Conservation (phyloP, 2,797 vertebrate species). For the Ispidina lecontei region DNA sequence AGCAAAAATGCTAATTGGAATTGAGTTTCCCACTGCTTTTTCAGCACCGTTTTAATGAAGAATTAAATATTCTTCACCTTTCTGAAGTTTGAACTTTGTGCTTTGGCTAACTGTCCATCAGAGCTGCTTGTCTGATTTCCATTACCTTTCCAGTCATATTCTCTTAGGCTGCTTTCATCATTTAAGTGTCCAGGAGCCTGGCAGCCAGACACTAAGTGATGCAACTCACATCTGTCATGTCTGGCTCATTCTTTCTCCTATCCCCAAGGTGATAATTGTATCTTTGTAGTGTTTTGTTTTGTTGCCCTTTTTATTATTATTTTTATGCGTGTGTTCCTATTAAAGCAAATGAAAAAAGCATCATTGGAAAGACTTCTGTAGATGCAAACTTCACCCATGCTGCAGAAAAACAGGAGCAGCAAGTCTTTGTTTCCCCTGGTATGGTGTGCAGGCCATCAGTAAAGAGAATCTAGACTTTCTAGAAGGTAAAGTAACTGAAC, state of each 20-base stretch:
- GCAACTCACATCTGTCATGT: neutral
- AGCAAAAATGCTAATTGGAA: constrained; percentile 22
- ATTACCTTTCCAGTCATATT: constrained; percentile 27
- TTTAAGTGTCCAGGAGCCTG: neutral
- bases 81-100: neutral
- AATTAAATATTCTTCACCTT: constrained; percentile 16
- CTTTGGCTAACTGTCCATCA: constrained; percentile 1
- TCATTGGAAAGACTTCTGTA: neutral
- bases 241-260: constrained; percentile 15
- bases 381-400: accelerated
- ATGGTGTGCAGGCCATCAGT: neutral
- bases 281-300: constrained; percentile 25
- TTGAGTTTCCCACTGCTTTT: neutral
- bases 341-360: neutral
- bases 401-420: neutral
- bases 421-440: neutral
- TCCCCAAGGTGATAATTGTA: constrained; percentile 24
- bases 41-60: neutral
- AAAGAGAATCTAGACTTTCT: neutral
- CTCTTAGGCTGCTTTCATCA: neutral
- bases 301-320: neutral
- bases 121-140: neutral
- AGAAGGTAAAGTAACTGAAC: neutral
- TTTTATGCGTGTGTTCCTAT: neutral
- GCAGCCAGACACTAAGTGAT: neutral